Conservation (phyloP, 2,888 invertebrate genomes). For the Amphimallon solstitiale region DNA sequence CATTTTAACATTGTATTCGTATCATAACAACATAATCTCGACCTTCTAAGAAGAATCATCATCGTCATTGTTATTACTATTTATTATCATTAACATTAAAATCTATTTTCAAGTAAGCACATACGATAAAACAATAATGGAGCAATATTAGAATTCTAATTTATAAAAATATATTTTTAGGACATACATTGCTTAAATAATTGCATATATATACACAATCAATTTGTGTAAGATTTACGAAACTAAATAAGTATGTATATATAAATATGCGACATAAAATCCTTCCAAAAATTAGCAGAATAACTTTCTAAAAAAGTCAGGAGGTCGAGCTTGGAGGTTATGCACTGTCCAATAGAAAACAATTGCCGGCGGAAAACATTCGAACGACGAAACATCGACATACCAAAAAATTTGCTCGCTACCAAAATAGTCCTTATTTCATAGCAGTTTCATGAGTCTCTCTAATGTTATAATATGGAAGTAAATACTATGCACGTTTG, state of each 20-base stretch:
- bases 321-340: conserved; percentile 21
- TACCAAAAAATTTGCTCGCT: not conserved
- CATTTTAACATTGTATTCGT: too few relatives aligned
- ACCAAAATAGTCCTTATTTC: not conserved
- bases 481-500: not conserved
- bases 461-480: not conserved
- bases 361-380: conserved; percentile 20
- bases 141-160: too few relatives aligned
- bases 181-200: not conserved
- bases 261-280: not conserved
- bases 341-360: not conserved
- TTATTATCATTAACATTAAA: too few relatives aligned
- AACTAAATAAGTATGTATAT: not conserved
- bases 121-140: too few relatives aligned
- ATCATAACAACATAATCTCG: too few relatives aligned
- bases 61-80: too few relatives aligned
- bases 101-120: too few relatives aligned
- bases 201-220: not conserved
- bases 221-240: not conserved
- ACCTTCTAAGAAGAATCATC: too few relatives aligned
- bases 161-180: too few relatives aligned
- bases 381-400: conserved; percentile 11
- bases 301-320: conserved; percentile 24
- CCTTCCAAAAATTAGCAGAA: conserved; percentile 23
- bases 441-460: not conserved